phyloP scores from a whole-genome alignment of 2,797 vertebrate species.

The Cryptoprocta ferox region DNA sequence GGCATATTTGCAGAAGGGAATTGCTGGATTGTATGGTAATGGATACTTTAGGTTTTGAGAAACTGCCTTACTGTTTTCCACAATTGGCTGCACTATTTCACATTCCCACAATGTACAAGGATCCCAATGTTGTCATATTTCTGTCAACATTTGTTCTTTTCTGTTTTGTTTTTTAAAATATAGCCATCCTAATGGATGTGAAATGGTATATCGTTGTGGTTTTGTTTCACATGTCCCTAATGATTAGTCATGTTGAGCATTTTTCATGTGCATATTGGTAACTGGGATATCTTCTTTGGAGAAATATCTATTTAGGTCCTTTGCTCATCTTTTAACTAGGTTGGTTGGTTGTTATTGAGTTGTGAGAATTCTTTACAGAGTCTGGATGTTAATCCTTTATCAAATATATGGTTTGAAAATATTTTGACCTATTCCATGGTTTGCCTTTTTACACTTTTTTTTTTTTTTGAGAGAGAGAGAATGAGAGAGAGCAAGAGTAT shows the following conservation, averaged over 20 bases:
- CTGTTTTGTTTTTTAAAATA: background rate
- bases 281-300: background rate
- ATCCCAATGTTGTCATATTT: background rate
- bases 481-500: no score
- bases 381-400: background rate
- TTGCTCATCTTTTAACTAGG: background rate
- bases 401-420: background rate
- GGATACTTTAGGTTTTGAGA: background rate
- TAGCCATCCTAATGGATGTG: background rate
- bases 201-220: background rate
- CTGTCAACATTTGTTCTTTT: background rate
- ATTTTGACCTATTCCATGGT: background rate
- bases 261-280: background rate
- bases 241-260: background rate
- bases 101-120: no score
- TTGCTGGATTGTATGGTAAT: background rate
- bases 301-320: background rate
- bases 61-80: background rate
- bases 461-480: no score
- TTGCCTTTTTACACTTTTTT: background rate
- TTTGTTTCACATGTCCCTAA: background rate
- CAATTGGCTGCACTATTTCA: background rate
- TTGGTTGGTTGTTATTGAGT: background rate
- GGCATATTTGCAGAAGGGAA: background rate
- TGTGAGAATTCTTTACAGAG: background rate